Conservation (phyloP, 2,113 vertebrate genomes). For the Numenius arquata region DNA sequence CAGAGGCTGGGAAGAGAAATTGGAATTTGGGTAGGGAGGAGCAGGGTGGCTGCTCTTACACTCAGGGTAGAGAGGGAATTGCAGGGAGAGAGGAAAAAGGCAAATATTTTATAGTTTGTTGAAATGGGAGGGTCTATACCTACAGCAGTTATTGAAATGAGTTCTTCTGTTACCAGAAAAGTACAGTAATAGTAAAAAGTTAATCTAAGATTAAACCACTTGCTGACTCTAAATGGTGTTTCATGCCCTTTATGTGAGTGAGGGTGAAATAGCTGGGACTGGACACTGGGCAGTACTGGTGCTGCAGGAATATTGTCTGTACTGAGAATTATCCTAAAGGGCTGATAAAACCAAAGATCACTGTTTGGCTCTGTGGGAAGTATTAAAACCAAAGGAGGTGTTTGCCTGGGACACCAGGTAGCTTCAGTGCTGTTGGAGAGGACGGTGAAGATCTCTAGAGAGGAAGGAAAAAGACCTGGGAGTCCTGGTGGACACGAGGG, state of each 20-base stretch:
- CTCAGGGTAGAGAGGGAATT: rapidly evolving
- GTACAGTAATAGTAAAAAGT: too few species aligned
- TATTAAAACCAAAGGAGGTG: background rate
- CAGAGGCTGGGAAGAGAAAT: background rate
- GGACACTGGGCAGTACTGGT: rapidly evolving
- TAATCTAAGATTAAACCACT: background rate
- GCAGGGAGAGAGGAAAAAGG: background rate
- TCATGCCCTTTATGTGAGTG: background rate
- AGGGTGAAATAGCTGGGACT: rapidly evolving
- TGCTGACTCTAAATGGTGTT: background rate
- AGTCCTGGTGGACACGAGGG: too few species aligned
- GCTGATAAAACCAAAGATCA: rapidly evolving
- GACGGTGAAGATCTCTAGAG: background rate
- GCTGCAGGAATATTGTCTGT: background rate
- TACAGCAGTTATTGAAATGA: background rate
- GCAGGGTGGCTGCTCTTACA: background rate
- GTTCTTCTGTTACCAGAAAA: background rate
- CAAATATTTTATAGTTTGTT: background rate
- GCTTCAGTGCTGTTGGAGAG: too few species aligned
- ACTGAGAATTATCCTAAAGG: rapidly evolving
- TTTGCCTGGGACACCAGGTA: background rate
- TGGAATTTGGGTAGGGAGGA: rapidly evolving
- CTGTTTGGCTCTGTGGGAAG: background rate
- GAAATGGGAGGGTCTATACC: background rate
- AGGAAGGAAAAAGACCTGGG: too few species aligned